phyloP scores from a whole-genome alignment of 1,140 invertebrate genomes.

The Leptinotarsa lineolata region DNA sequence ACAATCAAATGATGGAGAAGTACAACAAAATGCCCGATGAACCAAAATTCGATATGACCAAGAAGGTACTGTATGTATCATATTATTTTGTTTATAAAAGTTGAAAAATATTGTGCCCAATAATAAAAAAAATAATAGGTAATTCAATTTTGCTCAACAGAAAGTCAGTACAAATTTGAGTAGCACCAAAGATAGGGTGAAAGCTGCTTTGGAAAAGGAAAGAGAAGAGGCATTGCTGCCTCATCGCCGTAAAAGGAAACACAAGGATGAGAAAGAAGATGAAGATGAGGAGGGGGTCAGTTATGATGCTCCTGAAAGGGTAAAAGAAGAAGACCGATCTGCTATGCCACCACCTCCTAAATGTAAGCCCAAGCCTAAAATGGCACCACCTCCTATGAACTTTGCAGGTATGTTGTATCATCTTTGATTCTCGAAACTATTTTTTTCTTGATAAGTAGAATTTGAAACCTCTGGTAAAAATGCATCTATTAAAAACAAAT shows the following conservation, averaged over 20 bases:
- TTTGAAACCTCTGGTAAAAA: too few relatives aligned
- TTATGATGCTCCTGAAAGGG: constrained; percentile 34
- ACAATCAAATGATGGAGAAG: constrained; percentile 83
- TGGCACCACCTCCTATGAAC: constrained; percentile 68
- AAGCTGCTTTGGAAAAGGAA: constrained; percentile 72
- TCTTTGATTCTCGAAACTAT: background rate
- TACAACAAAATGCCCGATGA: constrained; percentile 73
- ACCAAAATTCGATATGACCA: constrained; percentile 61
- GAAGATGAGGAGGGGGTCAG: constrained; percentile 44
- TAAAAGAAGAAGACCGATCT: background rate
- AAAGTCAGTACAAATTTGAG: constrained; percentile 61
- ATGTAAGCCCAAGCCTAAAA: constrained; percentile 60
- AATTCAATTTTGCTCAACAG: background rate
- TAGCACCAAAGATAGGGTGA: constrained; percentile 72
- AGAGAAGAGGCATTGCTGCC: constrained; percentile 73
- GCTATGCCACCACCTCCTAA: constrained; percentile 51
- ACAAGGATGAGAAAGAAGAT: constrained; percentile 46
- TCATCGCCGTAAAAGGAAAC: constrained; percentile 68
- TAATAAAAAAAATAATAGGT: too few relatives aligned
- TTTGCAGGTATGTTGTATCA: background rate
- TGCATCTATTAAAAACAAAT: too few relatives aligned
- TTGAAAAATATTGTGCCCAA: too few relatives aligned
- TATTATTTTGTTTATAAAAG: too few relatives aligned
- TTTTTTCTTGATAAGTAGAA: background rate
- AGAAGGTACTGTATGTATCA: constrained; percentile 39